phyloP scores from a whole-genome alignment of 2,888 invertebrate genomes.

The Hyppa rectilinea region DNA sequence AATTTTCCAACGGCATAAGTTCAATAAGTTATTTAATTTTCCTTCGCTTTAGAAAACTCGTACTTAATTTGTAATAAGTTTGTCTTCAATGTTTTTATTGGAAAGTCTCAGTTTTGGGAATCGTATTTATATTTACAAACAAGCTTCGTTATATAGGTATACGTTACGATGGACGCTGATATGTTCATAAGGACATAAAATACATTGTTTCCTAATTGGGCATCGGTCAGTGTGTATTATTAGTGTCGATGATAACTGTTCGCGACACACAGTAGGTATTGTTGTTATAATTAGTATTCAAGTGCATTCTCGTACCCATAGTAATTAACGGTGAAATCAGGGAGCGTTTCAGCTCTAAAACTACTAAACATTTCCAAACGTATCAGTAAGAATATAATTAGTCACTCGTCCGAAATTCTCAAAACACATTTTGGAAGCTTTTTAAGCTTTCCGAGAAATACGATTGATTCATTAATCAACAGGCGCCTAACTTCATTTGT shows the following conservation, averaged over 20 bases:
- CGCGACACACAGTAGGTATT: constrained; percentile 50
- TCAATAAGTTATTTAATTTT: constrained; percentile 63
- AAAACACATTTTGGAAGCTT: constrained; percentile 63
- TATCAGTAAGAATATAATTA: constrained; percentile 62
- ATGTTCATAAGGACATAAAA: constrained; percentile 53
- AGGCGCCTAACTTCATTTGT: constrained; percentile 47
- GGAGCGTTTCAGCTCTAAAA: constrained; percentile 17
- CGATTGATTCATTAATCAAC: constrained; percentile 68
- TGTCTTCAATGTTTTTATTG: constrained; percentile 40
- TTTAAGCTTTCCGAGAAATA: constrained; percentile 64
- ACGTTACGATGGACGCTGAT: constrained; percentile 35
- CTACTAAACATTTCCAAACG: constrained; percentile 24
- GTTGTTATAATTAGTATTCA: constrained; percentile 55
- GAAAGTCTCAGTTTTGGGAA: constrained; percentile 15
- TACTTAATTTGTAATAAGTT: constrained; percentile 49
- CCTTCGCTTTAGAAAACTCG: constrained; percentile 35
- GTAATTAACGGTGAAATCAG: constrained; percentile 56
- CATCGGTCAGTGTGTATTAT: constrained; percentile 51
- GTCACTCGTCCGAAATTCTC: constrained; percentile 68
- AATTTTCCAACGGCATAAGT: constrained; percentile 64
- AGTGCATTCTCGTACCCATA: constrained; percentile 32
- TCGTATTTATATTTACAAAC: constrained; percentile 62
- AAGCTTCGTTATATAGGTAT: constrained; percentile 36
- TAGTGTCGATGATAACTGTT: constrained; percentile 64
- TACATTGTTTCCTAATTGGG: constrained; percentile 66